Conservation (phyloP, 2,113 vertebrate species). For the Hippocampus mohnikei region DNA sequence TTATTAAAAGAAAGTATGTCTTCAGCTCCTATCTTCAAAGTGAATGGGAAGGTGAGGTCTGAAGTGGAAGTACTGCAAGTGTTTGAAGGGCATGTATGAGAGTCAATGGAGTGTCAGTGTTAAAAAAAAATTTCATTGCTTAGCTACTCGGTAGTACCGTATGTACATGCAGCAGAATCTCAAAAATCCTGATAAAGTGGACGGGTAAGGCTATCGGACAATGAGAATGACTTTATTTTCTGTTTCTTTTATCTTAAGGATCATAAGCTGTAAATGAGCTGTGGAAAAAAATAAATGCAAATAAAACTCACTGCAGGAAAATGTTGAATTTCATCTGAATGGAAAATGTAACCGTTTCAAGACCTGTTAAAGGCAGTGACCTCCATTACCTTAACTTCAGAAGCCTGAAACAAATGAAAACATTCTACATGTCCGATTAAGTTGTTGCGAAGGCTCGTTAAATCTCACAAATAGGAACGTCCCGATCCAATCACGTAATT, state of each 20-base stretch:
- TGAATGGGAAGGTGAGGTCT: no score
- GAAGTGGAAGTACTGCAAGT: no score
- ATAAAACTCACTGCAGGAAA: slow-evolving; percentile 41
- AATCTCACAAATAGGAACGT: neutral
- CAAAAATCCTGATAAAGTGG: neutral
- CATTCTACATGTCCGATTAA: slow-evolving; percentile 27
- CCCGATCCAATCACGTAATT: no score
- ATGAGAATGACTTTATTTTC: neutral
- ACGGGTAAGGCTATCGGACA: neutral
- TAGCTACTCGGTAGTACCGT: no score
- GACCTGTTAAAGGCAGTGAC: slow-evolving; percentile 24
- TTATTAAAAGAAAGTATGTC: no score
- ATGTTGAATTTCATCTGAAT: slow-evolving; percentile 37
- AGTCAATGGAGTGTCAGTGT: no score
- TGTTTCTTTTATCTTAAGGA: neutral
- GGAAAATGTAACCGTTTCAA: slow-evolving; percentile 29
- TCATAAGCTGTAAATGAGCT: neutral
- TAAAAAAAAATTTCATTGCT: no score
- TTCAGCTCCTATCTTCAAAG: no score
- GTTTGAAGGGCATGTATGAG: no score
- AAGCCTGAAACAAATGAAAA: slow-evolving; percentile 9
- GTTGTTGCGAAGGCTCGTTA: slow-evolving; percentile 19
- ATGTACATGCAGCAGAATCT: neutral
- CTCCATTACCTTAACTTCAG: slow-evolving; percentile 3
- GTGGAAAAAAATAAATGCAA: slow-evolving; percentile 7